Evolutionary conservation across 2,797 vertebrate species (phyloP), one percentile per base, ranked within the genome.

Genomic region (Sebastes nivosus): DNA sequence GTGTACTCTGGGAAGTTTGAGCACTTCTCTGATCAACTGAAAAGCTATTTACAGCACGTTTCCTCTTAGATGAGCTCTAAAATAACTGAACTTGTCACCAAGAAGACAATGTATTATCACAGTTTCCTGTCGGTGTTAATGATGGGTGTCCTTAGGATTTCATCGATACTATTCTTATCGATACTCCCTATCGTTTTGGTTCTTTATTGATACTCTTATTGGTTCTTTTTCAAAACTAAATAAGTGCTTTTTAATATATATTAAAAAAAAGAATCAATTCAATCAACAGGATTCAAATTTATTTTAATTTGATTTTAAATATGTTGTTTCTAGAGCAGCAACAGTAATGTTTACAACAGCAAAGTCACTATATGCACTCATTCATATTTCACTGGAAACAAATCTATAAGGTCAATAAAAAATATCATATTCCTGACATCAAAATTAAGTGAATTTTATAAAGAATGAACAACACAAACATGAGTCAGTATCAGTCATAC

Each of bases 1-100:
- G 71, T 87, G 34, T 63, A 50, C 78, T 68, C 6, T 46, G 58
- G 71, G 27, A 59, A 68, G 64, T 80, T 66, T 57, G 38, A 81
- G 64, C 75, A 55, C 46, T 67, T 75, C 72, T 72, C 69, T 78
- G 77, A 86, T 86, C 73, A 73, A 18, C 67, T 81, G 65, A 70
- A 54, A 32, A 77, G 64, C 34, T 63, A 59, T 81, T 83, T 80
- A 38, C 54, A 67, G 77, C 69, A 59, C 2, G 0, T 32, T 61
- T 75, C 38, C 30, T 71, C 52, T 46, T 14, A 65, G 25, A 77
- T 72, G 38, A 42, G 20, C 32, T 67, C 24, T 72, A 72, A 74
- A 80, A 84, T 42, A 64, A 24, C 42, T 60, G 3, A 60, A 66
- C 38, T 57, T 42, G 24, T 42, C 61, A 83, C 42, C 24, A 69